Evolutionary conservation across 2,797 vertebrate species (phyloP).

Genomic region (Orestias chungarensis): DNA sequence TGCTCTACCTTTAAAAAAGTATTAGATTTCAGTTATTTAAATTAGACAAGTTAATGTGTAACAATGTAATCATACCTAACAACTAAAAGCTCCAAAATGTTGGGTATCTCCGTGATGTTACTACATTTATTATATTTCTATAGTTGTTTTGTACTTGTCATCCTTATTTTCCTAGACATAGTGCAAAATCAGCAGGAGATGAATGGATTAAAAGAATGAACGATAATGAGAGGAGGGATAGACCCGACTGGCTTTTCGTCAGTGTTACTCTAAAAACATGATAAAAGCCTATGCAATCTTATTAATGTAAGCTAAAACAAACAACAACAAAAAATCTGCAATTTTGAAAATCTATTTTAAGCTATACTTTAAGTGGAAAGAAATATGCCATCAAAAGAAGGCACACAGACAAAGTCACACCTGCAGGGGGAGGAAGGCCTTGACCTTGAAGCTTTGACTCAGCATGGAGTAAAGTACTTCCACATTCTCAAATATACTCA

Average conservation of each 20-base stretch:
- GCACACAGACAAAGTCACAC: slow-evolving; percentile 25
- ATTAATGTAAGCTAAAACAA: not conserved
- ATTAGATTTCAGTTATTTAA: not conserved
- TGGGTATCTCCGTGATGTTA: not conserved
- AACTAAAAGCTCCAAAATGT: not conserved
- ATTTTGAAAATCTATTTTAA: not conserved
- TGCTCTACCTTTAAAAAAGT: not conserved
- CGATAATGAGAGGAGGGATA: slow-evolving; percentile 6
- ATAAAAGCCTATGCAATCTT: not conserved
- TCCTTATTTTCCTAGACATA: slow-evolving; percentile 19
- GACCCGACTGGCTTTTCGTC: too few species aligned
- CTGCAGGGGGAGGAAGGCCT: slow-evolving; percentile 41
- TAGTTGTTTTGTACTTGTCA: slow-evolving; percentile 25
- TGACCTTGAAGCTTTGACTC: slow-evolving; percentile 50
- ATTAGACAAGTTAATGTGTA: not conserved
- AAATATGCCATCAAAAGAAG: not conserved
- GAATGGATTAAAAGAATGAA: not conserved
- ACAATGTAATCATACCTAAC: not conserved
- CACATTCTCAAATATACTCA: slow-evolving; percentile 67
- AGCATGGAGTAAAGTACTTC: slow-evolving; percentile 56
- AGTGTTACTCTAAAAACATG: too few species aligned
- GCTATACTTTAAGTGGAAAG: slow-evolving; percentile 18
- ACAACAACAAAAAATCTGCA: not conserved
- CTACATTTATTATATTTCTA: slow-evolving; percentile 25
- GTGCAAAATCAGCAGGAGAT: slow-evolving; percentile 22